Base-by-base conservation (phyloP, 2,797 vertebrate genomes). In the Pachyuromys duprasi region DNA sequence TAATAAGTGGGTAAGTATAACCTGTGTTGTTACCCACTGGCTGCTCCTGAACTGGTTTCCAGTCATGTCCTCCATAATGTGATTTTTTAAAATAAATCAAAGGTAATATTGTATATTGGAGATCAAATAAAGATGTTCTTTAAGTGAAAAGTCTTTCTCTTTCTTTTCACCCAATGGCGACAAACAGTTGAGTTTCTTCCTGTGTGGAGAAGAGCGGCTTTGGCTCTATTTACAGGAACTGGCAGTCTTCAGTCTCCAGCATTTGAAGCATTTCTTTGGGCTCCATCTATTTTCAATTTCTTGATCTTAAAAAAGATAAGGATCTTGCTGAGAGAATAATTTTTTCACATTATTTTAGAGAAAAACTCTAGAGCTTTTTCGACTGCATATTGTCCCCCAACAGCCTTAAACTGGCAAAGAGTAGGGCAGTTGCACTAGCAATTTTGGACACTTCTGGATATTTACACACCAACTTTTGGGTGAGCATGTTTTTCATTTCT, bases 81-180 rank as follows among this genome's bases (percentile, higher is more conserved):
- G 98, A 97, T 98, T 98, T 98, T 98, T 99, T 78, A 36, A 9
- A 36, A 98, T 97, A 98, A 97, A 98, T 98, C 97, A 97, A 98
- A 98, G 97, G 96, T 97, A 98, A 98, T 98, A 98, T 98, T 98
- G 98, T 98, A 98, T 98, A 98, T 98, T 96, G 93, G 98, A 98
- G 94, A 96, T 98, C 97, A 98, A 98, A 98, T 98, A 99, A 99
- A 99, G 98, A 98, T 98, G 98, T 98, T 98, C 98, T 98, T 98
- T 98, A 98, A 98, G 98, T 97, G 98, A 98, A 97, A 97, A 95
- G 55, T 76, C 39, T 96, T 45, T 94, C 18, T 82, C 55, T 96
- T 80, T 39, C 45, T 6, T 22, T 69, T n/a, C 83, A 74, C 62
- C 31, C 20, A n/a, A 2, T 28, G 22, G 53, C 65, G 8, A 67